phyloP scores from a whole-genome alignment of 30 jellyfish, hydroid and myxozoan species.

The Cassiopea andromeda region DNA sequence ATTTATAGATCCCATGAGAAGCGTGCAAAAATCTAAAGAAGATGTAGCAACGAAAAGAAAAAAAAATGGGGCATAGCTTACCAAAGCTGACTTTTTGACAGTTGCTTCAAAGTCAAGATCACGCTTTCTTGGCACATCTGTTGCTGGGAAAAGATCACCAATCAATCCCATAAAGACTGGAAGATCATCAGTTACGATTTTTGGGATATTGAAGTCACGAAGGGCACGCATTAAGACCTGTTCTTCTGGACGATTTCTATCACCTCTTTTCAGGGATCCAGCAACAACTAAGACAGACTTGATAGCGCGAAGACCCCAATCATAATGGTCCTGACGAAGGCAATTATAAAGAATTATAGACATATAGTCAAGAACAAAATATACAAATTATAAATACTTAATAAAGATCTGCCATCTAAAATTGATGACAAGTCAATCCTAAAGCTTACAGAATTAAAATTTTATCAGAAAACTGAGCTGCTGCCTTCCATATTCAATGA shows the following conservation, averaged over 20 bases:
- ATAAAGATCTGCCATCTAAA: too few species aligned
- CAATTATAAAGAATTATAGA: too few species aligned
- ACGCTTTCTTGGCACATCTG: slow-evolving; percentile 96
- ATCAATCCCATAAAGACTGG: slow-evolving; percentile 97
- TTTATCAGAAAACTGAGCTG: too few species aligned
- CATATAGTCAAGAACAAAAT: too few species aligned
- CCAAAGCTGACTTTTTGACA: slow-evolving; percentile 88
- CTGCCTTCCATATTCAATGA: background rate
- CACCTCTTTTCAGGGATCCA: slow-evolving; percentile 93
- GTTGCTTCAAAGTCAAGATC: slow-evolving; percentile 89
- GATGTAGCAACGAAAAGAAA: background rate
- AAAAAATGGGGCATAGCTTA: slow-evolving; percentile 27
- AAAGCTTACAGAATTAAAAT: too few species aligned
- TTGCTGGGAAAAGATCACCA: slow-evolving; percentile 96
- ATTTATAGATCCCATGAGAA: too few species aligned
- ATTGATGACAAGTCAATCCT: too few species aligned
- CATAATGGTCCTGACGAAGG: slow-evolving; percentile 86
- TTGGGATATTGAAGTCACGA: slow-evolving; percentile 96
- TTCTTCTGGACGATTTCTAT: slow-evolving; percentile 92
- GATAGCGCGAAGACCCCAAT: slow-evolving; percentile 99
- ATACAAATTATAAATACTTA: too few species aligned
- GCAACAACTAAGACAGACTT: slow-evolving; percentile 97
- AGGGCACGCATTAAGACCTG: slow-evolving; percentile 97
- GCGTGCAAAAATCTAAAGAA: too few species aligned
- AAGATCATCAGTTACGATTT: slow-evolving; percentile 95